Base-by-base conservation (phyloP, 1,140 invertebrate species). In the Drosophila gunungcola region DNA sequence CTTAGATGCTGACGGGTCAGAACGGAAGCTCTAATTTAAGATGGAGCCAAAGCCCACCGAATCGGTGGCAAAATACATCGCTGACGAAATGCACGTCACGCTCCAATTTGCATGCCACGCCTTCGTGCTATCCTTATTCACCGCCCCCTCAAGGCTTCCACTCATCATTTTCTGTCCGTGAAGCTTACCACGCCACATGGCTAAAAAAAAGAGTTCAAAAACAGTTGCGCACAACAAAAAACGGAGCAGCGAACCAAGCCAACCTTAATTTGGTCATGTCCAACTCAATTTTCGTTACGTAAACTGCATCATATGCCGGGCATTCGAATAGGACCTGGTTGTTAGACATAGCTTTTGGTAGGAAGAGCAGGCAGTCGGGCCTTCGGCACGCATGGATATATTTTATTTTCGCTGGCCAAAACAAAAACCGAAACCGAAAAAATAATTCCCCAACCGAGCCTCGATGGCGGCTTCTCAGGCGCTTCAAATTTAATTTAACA, bases 401-500 rank as follows among this genome's bases (percentile, higher is more conserved):
- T 76, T 73, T 83, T 58, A 69, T 61, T 80, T 73, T 81, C 52
- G 60, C 38, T 51, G 52, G 60, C 55, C 39, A 36, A 52, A 25
- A 12, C 12, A 42, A 45, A 48, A 60, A 70, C 51, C 48, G 42
- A 38, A 57, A 73, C 39, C 48, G 48, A 69, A 51, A 63, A 60
- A 39, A 67, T 69, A 84, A 67, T 72, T 74, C 65, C 84, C 64
- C 73, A 76, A 69, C 67, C 86, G 67, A 76, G 82, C 65, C 79
- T 79, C 77, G 76, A 53, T 78, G 73, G 83, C 73, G 67, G 78
- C 76, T 76, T 81, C 82, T 90, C 79, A 84, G 83, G 70, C 82
- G 81, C 86, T 91, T 88, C 75, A 88, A 82, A 82, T 90, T 91
- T 85, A 90, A 91, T 91, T 91, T 89, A 91, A 91, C 84, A 91